Evolutionary conservation across 2,797 vertebrate species (phyloP).

Genomic region (Urophycis tenuis): DNA sequence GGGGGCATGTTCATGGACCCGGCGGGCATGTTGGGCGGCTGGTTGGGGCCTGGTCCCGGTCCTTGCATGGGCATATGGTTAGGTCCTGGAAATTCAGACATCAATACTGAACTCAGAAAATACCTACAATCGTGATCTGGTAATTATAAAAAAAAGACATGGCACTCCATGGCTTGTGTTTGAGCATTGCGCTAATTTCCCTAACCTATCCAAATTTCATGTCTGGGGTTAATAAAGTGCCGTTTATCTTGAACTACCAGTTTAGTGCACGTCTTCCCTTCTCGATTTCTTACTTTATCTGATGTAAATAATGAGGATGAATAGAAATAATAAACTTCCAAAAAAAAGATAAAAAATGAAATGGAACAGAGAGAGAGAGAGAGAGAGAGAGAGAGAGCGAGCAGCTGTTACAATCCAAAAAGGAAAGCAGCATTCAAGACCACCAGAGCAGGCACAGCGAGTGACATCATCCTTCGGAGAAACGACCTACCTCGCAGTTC

Average conservation of each 20-base stretch:
- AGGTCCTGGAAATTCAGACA: slow-evolving; percentile 75
- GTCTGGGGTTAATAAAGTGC: neutral
- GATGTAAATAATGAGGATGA: neutral
- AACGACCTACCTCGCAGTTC: slow-evolving; percentile 80
- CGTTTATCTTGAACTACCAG: neutral
- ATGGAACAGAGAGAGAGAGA: slow-evolving; percentile 9
- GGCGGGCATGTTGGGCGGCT: slow-evolving; percentile 89
- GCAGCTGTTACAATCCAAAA: slow-evolving; percentile 23
- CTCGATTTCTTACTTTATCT: neutral
- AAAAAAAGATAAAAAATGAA: neutral
- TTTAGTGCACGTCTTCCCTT: neutral
- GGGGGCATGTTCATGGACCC: slow-evolving; percentile 93
- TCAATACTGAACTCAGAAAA: neutral
- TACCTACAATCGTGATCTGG: neutral
- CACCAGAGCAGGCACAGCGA: slow-evolving; percentile 68
- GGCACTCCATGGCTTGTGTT: neutral
- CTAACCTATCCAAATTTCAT: neutral
- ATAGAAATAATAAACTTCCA: neutral
- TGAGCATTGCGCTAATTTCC: neutral
- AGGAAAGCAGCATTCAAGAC: slow-evolving; percentile 39
- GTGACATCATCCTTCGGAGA: slow-evolving; percentile 76
- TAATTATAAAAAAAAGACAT: neutral
- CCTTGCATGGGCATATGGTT: slow-evolving; percentile 99
- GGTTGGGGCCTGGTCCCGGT: slow-evolving; percentile 91
- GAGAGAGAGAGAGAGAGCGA: slow-evolving; percentile 18